Conservation (phyloP, 2,888 invertebrate genomes). For the Eristalis tenax region DNA sequence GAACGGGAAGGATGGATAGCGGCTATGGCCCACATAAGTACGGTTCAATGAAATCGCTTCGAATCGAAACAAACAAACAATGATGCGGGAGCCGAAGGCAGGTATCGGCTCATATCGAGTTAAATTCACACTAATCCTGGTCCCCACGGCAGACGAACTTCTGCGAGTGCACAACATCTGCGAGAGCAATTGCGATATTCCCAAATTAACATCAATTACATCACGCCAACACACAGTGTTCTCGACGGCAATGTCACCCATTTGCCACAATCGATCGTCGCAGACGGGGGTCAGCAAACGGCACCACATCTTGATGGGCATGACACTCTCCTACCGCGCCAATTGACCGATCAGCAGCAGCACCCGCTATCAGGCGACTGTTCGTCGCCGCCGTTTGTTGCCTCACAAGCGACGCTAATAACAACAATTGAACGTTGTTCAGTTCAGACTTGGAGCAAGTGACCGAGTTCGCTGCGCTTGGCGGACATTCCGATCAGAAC, state of each 20-base stretch:
- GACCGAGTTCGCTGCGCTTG: neutral
- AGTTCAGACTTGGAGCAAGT: slow-evolving; percentile 46
- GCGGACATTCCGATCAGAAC: slow-evolving; percentile 36
- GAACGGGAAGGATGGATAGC: neutral
- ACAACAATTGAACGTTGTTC: slow-evolving; percentile 31
- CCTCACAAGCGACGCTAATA: slow-evolving; percentile 11
- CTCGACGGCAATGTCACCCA: slow-evolving; percentile 53
- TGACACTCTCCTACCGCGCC: slow-evolving; percentile 33
- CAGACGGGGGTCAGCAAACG: slow-evolving; percentile 36
- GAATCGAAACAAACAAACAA: slow-evolving; percentile 4
- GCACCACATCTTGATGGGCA: slow-evolving; percentile 21
- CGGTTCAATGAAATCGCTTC: neutral
- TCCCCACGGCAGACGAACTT: neutral
- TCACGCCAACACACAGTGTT: slow-evolving; percentile 29
- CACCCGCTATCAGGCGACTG: slow-evolving; percentile 40
- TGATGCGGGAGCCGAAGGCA: neutral
- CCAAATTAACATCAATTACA: slow-evolving; percentile 43
- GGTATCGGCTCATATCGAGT: neutral
- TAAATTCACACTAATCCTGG: neutral
- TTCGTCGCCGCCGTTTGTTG: slow-evolving; percentile 37
- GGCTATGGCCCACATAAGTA: neutral
- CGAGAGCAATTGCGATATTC: slow-evolving; percentile 24
- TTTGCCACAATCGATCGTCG: slow-evolving; percentile 12
- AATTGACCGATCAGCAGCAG: slow-evolving; percentile 31
- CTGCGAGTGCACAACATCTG: neutral